These are phyloP conservation scores for Gymnogyps californianus DNA, from an alignment of 2,113 vertebrate genomes.

Conservation along the genomic window DNA sequence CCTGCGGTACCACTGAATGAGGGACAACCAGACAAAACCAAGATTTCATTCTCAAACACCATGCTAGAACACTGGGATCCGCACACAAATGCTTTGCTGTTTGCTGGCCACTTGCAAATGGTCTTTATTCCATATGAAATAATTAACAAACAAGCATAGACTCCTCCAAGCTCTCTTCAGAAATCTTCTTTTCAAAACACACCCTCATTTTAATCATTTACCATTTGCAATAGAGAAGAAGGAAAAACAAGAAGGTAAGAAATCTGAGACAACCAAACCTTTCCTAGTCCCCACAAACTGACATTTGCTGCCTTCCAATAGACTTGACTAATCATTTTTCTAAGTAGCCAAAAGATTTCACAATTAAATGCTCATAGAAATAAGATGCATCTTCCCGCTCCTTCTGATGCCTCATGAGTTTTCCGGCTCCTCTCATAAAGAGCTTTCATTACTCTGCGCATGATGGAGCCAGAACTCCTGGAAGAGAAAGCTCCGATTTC, in stretches of 20 bases:
- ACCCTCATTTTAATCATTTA: neutral
- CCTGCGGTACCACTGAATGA: neutral
- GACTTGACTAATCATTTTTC: slow-evolving; percentile 16
- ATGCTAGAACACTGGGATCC: neutral
- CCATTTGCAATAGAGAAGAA: neutral
- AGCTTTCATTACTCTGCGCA: neutral
- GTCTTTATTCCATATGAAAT: neutral
- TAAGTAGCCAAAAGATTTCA: neutral
- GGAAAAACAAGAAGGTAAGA: slow-evolving; percentile 5
- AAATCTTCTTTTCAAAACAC: neutral
- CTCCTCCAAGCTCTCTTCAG: neutral
- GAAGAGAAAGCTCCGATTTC: neutral
- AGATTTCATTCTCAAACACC: neutral
- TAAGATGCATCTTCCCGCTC: slow-evolving; percentile 1
- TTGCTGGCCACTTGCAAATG: neutral
- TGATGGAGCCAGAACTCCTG: neutral
- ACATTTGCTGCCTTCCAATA: neutral
- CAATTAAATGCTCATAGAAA: slow-evolving; percentile 22
- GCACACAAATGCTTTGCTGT: neutral
- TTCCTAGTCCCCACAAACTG: neutral
- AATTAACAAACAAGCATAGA: neutral
- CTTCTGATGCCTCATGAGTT: slow-evolving; percentile 15
- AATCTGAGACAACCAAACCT: neutral
- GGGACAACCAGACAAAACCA: neutral
- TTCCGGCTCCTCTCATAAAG: neutral